Evolutionary conservation across 1,140 invertebrate species (phyloP), one percentile per base, ranked within the genome.

Genomic region (Brevipalpus yothersi): DNA sequence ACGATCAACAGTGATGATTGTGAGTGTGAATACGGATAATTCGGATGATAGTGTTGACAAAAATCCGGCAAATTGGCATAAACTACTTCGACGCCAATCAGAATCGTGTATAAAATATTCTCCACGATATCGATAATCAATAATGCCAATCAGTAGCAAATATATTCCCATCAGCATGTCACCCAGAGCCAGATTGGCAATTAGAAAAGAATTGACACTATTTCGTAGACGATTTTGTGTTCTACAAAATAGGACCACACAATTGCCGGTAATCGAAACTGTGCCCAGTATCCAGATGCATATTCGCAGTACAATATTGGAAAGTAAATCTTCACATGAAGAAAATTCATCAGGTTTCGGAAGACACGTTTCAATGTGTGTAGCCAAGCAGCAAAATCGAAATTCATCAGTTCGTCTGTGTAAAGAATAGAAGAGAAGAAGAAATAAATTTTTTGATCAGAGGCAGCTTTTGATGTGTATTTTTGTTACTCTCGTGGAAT

Each of bases 121-220:
- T 2, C 76, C 76, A 21, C 76, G 68, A 64, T 75, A 76, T 55
- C 72, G 71, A 40, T 75, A 66, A 67, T 86, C 83, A 65, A 80
- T 74, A 41, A 77, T 67, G 5, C 77, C 82, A 64, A 86, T 80
- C 56, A 79, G 72, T n/a, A 82, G 68, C 58, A 86, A 71, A 69
- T 86, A 86, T 56, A 84, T 67, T 1, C 82, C 83, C 81, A 86
- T 85, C 17, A 86, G 68, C 62, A 84, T 72, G 69, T 86, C 84
- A 10, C 83, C 79, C n/a, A 79, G 74, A 77, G 83, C 81, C 43
- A 86, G 71, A 70, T 84, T 84, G 53, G 77, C 76, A 59, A 86
- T 80, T 41, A 84, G 73, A 62, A 75, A 68, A 4, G 72, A 73
- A 58, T 72, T 68, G 17, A 73, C 69, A 41, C 43, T 17, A 47